These are phyloP conservation scores for Taphrorychus bicolor DNA, from an alignment of 2,888 invertebrate species.

Conservation along the genomic window DNA sequence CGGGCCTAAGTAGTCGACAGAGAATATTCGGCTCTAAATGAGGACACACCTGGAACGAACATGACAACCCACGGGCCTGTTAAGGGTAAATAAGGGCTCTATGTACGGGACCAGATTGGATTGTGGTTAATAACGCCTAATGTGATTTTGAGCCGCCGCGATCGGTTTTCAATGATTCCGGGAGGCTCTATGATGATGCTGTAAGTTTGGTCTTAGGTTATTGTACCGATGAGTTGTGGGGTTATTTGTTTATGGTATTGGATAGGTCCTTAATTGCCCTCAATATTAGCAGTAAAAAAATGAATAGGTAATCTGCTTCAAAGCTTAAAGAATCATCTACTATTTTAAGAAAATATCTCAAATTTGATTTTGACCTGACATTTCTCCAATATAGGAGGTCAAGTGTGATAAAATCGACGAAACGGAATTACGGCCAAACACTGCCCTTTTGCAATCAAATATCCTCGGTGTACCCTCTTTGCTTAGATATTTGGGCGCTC, in stretches of 20 bases:
- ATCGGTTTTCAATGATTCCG: constrained; percentile 11
- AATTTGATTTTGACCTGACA: not conserved
- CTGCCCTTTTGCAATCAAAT: constrained; percentile 20
- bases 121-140: constrained; percentile 26
- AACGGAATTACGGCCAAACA: constrained; percentile 7
- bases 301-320: no score
- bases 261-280: no score
- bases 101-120: constrained; percentile 14
- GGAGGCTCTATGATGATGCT: not conserved
- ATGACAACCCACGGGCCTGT: constrained; percentile 14
- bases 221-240: no score
- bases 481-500: constrained; percentile 19
- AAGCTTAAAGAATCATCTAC: no score
- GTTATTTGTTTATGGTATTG: no score
- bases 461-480: constrained; percentile 6
- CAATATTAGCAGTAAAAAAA: no score
- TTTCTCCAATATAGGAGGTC: not conserved
- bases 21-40: constrained; percentile 17
- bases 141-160: constrained; percentile 22
- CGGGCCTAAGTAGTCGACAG: constrained; percentile 19
- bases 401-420: constrained; percentile 14
- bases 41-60: constrained; percentile 24
- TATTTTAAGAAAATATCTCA: not conserved
- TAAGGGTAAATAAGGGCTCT: constrained; percentile 23
- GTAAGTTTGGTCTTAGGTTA: not conserved